phyloP scores from a whole-genome alignment of 2,113 vertebrate species.

The Axis porcinus region DNA sequence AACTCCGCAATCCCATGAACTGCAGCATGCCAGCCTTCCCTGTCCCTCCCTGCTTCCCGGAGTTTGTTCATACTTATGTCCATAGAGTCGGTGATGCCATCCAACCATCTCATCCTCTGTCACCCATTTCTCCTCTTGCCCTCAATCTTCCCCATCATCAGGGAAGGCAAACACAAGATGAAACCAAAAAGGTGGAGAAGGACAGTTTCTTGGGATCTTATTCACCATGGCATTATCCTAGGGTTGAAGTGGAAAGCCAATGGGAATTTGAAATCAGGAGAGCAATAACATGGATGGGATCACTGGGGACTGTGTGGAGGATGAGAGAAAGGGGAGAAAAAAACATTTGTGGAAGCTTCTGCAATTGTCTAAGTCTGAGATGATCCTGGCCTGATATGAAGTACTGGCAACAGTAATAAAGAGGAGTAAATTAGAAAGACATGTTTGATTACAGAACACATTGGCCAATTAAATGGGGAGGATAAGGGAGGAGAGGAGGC shows the following conservation, averaged over 20 bases:
- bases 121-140: neutral
- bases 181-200: neutral
- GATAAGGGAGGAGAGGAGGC: neutral
- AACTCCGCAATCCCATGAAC: neutral
- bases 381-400: neutral
- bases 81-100: neutral
- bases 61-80: neutral
- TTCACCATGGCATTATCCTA: neutral
- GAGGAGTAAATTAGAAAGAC: neutral
- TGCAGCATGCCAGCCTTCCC: neutral
- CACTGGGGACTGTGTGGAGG: neutral
- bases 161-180: neutral
- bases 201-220: neutral
- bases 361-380: neutral
- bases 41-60: neutral
- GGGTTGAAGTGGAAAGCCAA: neutral
- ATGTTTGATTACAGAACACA: neutral
- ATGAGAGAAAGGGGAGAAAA: neutral
- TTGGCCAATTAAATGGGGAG: neutral
- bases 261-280: neutral
- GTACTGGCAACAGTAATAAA: neutral
- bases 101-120: neutral
- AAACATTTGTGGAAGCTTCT: neutral
- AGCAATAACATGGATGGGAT: neutral
- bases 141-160: neutral